phyloP scores from a whole-genome alignment of 2,797 vertebrate species.

The Macrochelys suwanniensis region DNA sequence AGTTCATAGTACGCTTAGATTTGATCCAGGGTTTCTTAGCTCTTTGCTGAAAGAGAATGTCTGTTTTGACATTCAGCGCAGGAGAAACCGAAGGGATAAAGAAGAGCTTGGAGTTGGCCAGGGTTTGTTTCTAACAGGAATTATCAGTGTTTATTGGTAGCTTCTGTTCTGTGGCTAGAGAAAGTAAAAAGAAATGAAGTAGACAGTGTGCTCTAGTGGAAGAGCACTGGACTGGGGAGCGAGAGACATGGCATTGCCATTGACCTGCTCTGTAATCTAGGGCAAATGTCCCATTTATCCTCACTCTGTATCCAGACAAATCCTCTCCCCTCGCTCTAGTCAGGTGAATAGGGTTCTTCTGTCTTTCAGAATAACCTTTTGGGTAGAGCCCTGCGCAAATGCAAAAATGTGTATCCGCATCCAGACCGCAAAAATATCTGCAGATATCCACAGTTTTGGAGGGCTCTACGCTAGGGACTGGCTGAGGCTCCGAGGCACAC shows the following conservation, averaged over 20 bases:
- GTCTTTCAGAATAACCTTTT: neutral
- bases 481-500: no score
- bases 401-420: no score
- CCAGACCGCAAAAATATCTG: no score
- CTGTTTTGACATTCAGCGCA: neutral
- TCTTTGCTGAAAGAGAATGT: neutral
- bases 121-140: neutral
- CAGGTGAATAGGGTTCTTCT: neutral
- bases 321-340: neutral
- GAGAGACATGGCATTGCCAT: neutral
- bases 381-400: no score
- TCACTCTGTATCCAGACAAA: neutral
- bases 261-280: neutral
- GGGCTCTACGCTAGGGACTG: no score
- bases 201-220: neutral
- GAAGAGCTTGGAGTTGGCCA: neutral
- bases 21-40: fast-evolving
- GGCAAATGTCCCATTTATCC: neutral
- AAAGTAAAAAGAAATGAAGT: neutral
- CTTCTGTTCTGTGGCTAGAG: neutral
- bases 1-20: fast-evolving
- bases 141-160: constrained; percentile 7
- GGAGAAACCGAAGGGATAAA: neutral
- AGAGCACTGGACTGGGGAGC: neutral
- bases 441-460: no score